Base-by-base conservation (phyloP, 2,113 vertebrate species). In the Caranx ignobilis region DNA sequence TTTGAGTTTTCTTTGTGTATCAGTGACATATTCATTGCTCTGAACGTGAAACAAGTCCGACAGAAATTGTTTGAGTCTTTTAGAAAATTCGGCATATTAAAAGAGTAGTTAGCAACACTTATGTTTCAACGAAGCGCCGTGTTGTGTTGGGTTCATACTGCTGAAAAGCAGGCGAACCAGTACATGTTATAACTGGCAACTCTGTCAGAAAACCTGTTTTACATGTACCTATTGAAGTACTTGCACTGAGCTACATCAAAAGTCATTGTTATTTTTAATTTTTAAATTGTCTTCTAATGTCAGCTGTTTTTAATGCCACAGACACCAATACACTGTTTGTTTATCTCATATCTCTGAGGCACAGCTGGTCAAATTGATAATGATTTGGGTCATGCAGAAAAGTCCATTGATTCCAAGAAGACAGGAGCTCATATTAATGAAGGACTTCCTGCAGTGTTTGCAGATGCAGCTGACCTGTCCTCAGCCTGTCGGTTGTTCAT, bases 41-140 rank as follows among this genome's bases (percentile, higher is more conserved):
- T 54, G 2, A 4, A 16, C 3, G 32, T 1, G 0, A 45, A 7
- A 71, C 3, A 4, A n/a, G 2, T 12, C 2, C 13, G 1, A 15
- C 0, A 4, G 5, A 8, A n/a, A 21, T 52, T 0, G 2, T 15
- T 18, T 1, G 5, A 2, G 5, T 70, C 0, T 65, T 47, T 0
- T 41, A 3, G 18, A 56, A 0, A 45, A 69, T 76, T 84, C 77
- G 74, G 77, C 74, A 0, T 48, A 0, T 5, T 4, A 11, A n/a
- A 32, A 43, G 61, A 11, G 0, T 0, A 54, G 6, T 26, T 8
- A 32, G 1, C 2, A 50, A 11, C 2, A 21, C 5, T 37, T n/a
- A 35, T 15, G 1, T 47, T 47, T 10, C 2, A 18, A 68, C 47
- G 1, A 18, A 50, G 32, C 13, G 19, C 2, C 4, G 11, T 50